A percentile compares a stretch with the other conserved stretches of the same genome.
phyloP scores from a whole-genome alignment of 2,888 invertebrate species.

The Xanthia icteritia region DNA sequence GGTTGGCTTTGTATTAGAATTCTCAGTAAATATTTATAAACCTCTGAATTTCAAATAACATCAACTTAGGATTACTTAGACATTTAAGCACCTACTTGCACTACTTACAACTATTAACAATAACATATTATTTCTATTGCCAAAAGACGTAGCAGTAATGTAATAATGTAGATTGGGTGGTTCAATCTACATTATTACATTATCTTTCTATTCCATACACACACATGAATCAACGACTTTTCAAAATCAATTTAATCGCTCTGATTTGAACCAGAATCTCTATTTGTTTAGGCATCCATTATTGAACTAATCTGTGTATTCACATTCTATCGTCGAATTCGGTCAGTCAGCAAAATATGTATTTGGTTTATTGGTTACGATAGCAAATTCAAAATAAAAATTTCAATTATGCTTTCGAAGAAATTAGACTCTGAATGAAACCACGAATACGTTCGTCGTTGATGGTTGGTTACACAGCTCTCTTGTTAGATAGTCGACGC shows the following conservation, averaged over 20 bases:
- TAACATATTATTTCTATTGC: not conserved
- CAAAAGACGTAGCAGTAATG: too few species aligned
- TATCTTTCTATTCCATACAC: not conserved
- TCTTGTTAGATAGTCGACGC: too few species aligned
- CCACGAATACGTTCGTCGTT: too few species aligned
- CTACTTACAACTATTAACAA: not conserved
- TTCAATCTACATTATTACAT: not conserved
- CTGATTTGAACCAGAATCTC: not conserved
- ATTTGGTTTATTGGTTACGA: not conserved
- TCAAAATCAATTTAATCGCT: not conserved
- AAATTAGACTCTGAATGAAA: not conserved
- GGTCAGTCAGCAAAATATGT: not conserved
- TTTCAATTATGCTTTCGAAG: not conserved
- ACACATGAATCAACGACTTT: not conserved
- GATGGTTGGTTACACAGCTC: too few species aligned
- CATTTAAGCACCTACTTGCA: not conserved
- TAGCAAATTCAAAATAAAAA: not conserved
- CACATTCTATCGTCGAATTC: not conserved
- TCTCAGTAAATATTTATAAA: not conserved
- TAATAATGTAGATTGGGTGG: too few species aligned
- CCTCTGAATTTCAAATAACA: not conserved
- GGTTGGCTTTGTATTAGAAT: not conserved
- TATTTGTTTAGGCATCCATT: constrained; percentile 9
- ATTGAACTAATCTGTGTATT: constrained; percentile 6
- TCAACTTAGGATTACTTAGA: not conserved